phyloP scores from a whole-genome alignment of 1,140 invertebrate genomes.

The Drosophila punjabiensis region DNA sequence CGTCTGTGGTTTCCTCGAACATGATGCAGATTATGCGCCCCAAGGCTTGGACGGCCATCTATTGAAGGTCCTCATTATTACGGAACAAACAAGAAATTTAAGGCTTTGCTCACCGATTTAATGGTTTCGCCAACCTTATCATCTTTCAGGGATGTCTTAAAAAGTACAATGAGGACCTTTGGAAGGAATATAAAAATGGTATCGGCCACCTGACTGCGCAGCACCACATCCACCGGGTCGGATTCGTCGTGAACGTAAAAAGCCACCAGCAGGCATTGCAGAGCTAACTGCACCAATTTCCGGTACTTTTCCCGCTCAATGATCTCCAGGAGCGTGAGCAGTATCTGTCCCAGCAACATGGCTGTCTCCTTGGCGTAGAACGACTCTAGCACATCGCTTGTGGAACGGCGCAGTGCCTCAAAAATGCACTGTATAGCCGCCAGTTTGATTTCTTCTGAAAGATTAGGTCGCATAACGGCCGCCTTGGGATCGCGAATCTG shows the following conservation, averaged over 20 bases:
- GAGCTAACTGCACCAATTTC: slow-evolving; percentile 56
- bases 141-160: slow-evolving; percentile 63
- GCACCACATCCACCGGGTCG: slow-evolving; percentile 71
- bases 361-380: slow-evolving; percentile 64
- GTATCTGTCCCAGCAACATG: slow-evolving; percentile 66
- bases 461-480: slow-evolving; percentile 40
- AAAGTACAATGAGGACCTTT: slow-evolving; percentile 72
- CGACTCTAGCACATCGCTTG: slow-evolving; percentile 69
- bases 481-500: slow-evolving; percentile 66
- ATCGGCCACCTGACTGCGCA: slow-evolving; percentile 79
- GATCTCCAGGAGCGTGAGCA: slow-evolving; percentile 67
- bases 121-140: slow-evolving; percentile 72
- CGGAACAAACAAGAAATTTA: no score
- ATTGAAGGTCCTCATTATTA: not conserved
- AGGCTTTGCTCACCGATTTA: slow-evolving; percentile 62
- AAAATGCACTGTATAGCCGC: slow-evolving; percentile 65
- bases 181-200: slow-evolving; percentile 76
- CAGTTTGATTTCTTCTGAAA: slow-evolving; percentile 82
- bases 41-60: slow-evolving; percentile 71
- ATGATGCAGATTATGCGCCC: slow-evolving; percentile 75
- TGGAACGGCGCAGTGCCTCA: slow-evolving; percentile 55
- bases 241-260: slow-evolving; percentile 80
- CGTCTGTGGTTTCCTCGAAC: slow-evolving; percentile 76
- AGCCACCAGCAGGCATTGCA: slow-evolving; percentile 69
- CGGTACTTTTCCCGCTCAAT: slow-evolving; percentile 72